phyloP scores from a whole-genome alignment of 2,888 invertebrate species.

The Dicycla oo region DNA sequence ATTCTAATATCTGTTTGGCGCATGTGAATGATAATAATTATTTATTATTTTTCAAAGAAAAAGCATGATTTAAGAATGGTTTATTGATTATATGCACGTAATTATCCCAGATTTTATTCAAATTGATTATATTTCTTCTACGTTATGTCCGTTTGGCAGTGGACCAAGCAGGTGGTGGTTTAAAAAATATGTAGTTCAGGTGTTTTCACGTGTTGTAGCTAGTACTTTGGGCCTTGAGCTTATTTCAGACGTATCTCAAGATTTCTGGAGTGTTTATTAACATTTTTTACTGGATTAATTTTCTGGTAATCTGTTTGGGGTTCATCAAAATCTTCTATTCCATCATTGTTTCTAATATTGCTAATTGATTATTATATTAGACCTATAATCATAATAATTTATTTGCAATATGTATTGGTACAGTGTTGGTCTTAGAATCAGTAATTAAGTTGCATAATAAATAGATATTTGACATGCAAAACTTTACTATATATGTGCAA shows the following conservation, averaged over 20 bases:
- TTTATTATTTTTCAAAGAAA: conserved; percentile 25
- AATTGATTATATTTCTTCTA: conserved; percentile 6
- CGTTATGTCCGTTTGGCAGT: conserved; percentile 9
- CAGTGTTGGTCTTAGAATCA: too few relatives aligned
- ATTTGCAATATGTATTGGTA: background rate
- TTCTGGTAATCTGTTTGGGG: conserved; percentile 6
- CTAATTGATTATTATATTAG: background rate
- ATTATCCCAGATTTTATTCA: background rate
- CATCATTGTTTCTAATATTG: background rate
- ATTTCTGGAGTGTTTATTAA: conserved; percentile 19
- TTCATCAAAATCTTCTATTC: conserved; percentile 23
- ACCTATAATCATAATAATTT: background rate
- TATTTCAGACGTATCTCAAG: conserved; percentile 19
- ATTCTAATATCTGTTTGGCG: conserved; percentile 40
- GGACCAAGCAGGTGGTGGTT: conserved; percentile 52
- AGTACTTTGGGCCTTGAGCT: conserved; percentile 52
- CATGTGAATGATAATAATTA: conserved; percentile 58
- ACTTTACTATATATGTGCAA: background rate
- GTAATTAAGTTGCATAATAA: background rate
- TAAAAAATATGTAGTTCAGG: conserved; percentile 7
- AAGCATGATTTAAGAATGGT: conserved; percentile 46
- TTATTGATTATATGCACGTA: conserved; percentile 37
- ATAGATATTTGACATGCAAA: background rate
- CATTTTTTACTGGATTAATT: conserved; percentile 6
- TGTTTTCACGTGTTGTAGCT: conserved; percentile 59